Conservation (phyloP, 2,113 vertebrate species). For the Protobothrops flavoviridis region DNA sequence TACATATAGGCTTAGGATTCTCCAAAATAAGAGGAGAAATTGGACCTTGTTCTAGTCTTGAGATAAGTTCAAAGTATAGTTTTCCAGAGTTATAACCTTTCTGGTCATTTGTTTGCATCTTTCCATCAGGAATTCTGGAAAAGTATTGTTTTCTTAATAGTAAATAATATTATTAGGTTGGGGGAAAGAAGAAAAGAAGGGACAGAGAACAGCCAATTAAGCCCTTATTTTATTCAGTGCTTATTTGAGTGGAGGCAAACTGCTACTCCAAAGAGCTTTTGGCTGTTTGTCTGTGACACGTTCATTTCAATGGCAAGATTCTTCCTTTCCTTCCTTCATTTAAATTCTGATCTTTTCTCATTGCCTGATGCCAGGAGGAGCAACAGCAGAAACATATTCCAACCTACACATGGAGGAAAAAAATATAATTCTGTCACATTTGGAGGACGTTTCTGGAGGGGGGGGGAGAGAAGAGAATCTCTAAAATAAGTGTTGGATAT, state of each 20-base stretch:
- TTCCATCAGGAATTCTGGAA: conserved; percentile 35
- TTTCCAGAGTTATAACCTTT: conserved; percentile 57
- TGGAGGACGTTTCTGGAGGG: conserved; percentile 20
- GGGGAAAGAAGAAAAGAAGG: neutral
- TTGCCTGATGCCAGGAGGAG: conserved; percentile 62
- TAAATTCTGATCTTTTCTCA: conserved; percentile 54
- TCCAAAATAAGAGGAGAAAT: neutral
- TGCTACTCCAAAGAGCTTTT: conserved; percentile 32
- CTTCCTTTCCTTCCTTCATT: conserved; percentile 56
- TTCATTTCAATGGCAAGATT: conserved; percentile 28
- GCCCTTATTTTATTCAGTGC: conserved; percentile 39
- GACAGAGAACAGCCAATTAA: neutral
- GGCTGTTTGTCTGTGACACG: conserved; percentile 19
- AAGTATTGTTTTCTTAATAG: conserved; percentile 38
- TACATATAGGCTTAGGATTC: neutral
- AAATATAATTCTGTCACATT: conserved; percentile 65
- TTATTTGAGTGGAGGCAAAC: conserved; percentile 17
- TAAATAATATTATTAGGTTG: conserved; percentile 55
- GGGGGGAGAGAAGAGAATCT: conserved; percentile 31
- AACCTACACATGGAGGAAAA: conserved; percentile 57
- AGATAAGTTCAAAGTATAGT: conserved; percentile 52
- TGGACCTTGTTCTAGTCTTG: conserved; percentile 15
- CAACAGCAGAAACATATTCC: conserved; percentile 70
- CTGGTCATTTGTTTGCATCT: conserved; percentile 37
- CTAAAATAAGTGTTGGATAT: conserved; percentile 69